These are phyloP conservation scores for Lasioglossum baleicum DNA, from an alignment of 1,140 invertebrate genomes.

Conservation along the genomic window DNA sequence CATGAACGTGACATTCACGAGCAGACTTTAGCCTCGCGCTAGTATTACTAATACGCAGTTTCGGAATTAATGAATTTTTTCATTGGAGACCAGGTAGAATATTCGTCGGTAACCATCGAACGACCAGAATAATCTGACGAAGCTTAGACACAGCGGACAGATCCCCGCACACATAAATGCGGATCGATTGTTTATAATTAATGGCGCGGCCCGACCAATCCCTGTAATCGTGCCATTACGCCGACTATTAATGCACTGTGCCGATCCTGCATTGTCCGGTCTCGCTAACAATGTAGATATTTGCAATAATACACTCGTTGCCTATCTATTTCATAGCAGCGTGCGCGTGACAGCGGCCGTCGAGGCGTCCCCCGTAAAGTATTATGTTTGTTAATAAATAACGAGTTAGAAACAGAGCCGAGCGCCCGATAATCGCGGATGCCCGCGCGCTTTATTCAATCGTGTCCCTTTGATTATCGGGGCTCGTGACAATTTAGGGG, in stretches of 20 bases:
- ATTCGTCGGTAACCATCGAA: too few relatives aligned
- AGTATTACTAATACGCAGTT: too few relatives aligned
- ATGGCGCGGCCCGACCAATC: constrained; percentile 2
- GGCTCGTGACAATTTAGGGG: not conserved
- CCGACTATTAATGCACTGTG: not conserved
- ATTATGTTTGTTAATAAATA: not conserved
- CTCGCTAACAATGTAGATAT: not conserved
- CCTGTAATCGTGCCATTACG: constrained; percentile 11
- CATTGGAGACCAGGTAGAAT: too few relatives aligned
- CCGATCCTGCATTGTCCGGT: not conserved
- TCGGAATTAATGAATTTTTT: too few relatives aligned
- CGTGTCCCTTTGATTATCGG: not conserved
- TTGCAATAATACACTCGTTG: constrained; percentile 3
- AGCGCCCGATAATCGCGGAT: not conserved
- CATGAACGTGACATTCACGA: too few relatives aligned
- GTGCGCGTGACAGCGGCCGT: too few relatives aligned
- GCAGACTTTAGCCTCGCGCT: too few relatives aligned
- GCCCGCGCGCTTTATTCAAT: not conserved
- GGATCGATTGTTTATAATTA: constrained; percentile 34
- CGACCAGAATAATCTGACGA: too few relatives aligned
- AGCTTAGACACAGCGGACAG: too few relatives aligned
- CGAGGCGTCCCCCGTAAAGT: too few relatives aligned
- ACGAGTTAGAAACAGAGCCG: not conserved
- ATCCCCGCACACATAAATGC: not conserved
- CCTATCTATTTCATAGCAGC: not conserved